Conservation (phyloP, 1,140 invertebrate species). For the Calliphora vicina region DNA sequence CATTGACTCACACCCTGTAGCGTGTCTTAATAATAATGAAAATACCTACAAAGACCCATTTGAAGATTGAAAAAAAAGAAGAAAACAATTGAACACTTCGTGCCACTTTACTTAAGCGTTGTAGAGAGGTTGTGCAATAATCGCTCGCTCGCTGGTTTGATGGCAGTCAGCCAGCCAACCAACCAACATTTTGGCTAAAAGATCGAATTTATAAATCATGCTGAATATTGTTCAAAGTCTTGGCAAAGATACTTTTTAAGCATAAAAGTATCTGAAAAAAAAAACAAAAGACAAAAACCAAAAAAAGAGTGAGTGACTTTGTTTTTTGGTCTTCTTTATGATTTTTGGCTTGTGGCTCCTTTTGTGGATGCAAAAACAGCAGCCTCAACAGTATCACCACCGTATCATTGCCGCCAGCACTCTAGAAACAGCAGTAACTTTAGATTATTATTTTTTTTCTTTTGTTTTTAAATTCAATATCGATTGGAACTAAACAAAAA, state of each 20-base stretch:
- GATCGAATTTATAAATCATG: slow-evolving; percentile 30
- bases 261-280: neutral
- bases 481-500: neutral
- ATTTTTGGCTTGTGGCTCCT: neutral
- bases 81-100: slow-evolving; percentile 30
- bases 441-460: neutral
- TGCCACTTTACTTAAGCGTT: slow-evolving; percentile 31
- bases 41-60: neutral
- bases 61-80: slow-evolving; percentile 9
- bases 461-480: neutral
- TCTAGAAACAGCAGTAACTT: neutral
- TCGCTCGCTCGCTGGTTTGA: neutral
- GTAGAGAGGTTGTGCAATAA: slow-evolving; percentile 12
- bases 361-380: slow-evolving; percentile 7
- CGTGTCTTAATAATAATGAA: neutral
- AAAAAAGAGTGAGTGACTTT: neutral
- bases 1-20: too few relatives aligned
- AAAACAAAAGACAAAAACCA: neutral
- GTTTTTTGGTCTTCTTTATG: neutral
- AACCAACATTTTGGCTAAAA: slow-evolving; percentile 14
- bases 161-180: slow-evolving; percentile 7
- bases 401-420: slow-evolving; percentile 9
- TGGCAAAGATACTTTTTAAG: neutral
- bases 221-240: slow-evolving; percentile 22
- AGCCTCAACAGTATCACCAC: slow-evolving; percentile 4